Conservation (phyloP, 2,113 vertebrate genomes). For the Erythrocercus mccallii region DNA sequence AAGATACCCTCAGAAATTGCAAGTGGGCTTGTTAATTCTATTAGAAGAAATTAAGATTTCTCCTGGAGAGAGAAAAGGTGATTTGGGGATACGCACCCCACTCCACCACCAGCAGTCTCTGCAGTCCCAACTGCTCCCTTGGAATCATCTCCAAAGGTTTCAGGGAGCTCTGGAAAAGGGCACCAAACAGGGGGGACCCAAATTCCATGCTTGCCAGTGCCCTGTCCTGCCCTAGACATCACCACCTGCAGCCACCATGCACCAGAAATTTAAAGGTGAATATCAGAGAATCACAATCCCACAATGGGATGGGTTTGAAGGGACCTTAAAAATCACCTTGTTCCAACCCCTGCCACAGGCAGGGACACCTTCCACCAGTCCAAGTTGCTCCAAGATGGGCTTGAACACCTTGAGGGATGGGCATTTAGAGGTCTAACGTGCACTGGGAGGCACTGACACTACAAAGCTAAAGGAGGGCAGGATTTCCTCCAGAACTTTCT, state of each 20-base stretch:
- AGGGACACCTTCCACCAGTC: background rate
- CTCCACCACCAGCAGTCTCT: background rate
- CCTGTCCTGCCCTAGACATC: fast-evolving
- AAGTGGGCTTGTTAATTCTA: background rate
- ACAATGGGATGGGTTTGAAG: background rate
- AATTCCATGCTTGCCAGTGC: fast-evolving
- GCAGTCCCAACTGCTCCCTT: background rate
- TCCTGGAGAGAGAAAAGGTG: background rate
- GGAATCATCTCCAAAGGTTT: background rate
- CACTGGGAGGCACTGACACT: background rate
- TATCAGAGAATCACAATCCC: background rate
- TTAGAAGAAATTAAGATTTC: background rate
- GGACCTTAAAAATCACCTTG: background rate
- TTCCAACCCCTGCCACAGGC: no score
- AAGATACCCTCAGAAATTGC: background rate
- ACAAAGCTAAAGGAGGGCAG: background rate
- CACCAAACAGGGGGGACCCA: no score
- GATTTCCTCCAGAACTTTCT: background rate
- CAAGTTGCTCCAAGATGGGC: background rate
- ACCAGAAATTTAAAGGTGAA: background rate
- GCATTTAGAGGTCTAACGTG: background rate
- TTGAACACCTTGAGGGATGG: background rate
- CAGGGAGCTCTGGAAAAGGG: background rate
- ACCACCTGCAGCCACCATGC: fast-evolving
- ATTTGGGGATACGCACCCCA: background rate